Conservation (phyloP, 1,140 invertebrate species). For the Palaemon carinicauda region DNA sequence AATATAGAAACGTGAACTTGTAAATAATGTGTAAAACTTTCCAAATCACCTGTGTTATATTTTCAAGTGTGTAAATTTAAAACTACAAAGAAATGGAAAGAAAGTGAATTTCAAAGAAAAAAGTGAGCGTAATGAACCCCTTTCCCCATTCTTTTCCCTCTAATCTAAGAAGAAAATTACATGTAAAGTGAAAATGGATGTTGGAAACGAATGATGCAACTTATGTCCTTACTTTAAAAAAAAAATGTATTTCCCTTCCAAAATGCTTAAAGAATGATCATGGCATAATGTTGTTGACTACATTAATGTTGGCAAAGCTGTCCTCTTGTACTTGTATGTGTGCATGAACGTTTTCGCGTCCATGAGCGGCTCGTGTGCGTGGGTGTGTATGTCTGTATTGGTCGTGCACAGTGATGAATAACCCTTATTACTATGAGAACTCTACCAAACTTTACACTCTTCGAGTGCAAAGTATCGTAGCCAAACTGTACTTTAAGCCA, state of each 20-base stretch:
- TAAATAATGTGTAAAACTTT: too few relatives aligned
- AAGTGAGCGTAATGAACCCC: too few relatives aligned
- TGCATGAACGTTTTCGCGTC: neutral
- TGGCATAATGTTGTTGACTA: neutral
- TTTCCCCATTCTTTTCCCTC: too few relatives aligned
- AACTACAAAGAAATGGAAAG: too few relatives aligned
- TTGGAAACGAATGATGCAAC: neutral
- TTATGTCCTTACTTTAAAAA: neutral
- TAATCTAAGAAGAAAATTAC: too few relatives aligned
- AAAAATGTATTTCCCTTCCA: neutral
- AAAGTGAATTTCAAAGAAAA: too few relatives aligned
- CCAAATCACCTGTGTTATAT: too few relatives aligned
- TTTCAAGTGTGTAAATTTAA: too few relatives aligned
- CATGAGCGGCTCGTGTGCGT: neutral
- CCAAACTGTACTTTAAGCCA: slow-evolving; percentile 28
- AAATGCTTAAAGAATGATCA: neutral
- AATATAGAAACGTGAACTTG: too few relatives aligned
- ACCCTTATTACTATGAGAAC: neutral
- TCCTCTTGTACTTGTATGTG: neutral
- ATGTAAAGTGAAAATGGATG: too few relatives aligned
- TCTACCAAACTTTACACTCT: slow-evolving; percentile 12
- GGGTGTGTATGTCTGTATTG: neutral
- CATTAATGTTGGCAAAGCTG: slow-evolving; percentile 1
- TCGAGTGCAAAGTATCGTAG: slow-evolving; percentile 25
- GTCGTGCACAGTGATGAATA: neutral